Percentiles rank a stretch among this genome's conserved stretches.
Evolutionary conservation across 2,113 vertebrate genomes (phyloP).

Genomic region (Dunckerocampus dactyliophorus): DNA sequence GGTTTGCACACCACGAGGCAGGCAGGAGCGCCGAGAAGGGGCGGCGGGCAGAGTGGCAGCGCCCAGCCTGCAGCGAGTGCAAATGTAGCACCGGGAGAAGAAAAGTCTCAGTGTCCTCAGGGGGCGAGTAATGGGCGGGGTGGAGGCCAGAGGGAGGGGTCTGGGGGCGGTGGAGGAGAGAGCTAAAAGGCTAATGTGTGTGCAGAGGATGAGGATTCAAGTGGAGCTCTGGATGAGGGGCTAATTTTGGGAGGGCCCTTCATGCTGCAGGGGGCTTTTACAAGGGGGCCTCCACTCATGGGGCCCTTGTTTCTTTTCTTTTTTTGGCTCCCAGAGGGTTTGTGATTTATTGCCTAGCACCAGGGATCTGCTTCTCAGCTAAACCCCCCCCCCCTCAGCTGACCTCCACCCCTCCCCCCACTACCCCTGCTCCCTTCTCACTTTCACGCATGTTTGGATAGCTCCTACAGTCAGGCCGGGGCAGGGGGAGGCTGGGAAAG

Average conservation of each 20-base stretch:
- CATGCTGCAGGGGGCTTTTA: slow-evolving; percentile 49
- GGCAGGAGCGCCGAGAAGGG: background rate
- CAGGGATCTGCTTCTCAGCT: slow-evolving; percentile 51
- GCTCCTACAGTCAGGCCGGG: slow-evolving; percentile 55
- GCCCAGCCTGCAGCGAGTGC: slow-evolving; percentile 12
- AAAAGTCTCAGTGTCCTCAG: slow-evolving; percentile 66
- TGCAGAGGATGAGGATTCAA: slow-evolving; percentile 27
- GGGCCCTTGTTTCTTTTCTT: background rate
- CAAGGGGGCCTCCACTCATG: slow-evolving; percentile 38
- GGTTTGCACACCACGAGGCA: slow-evolving; percentile 21
- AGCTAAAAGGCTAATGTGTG: slow-evolving; percentile 23
- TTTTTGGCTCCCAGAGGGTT: slow-evolving; percentile 57
- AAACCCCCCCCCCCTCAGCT: no score
- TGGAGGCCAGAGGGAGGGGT: slow-evolving; percentile 5
- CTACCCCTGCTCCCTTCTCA: slow-evolving; percentile 12
- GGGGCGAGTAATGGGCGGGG: background rate
- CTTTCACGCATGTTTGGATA: slow-evolving; percentile 68
- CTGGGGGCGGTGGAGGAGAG: slow-evolving; percentile 27
- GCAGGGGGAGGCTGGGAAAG: slow-evolving; percentile 45
- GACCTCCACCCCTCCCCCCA: slow-evolving; percentile 54
- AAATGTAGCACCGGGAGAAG: slow-evolving; percentile 65
- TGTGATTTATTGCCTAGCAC: slow-evolving; percentile 70
- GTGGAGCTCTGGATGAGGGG: slow-evolving; percentile 25
- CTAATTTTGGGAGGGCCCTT: slow-evolving; percentile 10
- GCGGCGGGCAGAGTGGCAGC: background rate